Conservation (phyloP, 2,797 vertebrate species). For the Siniperca undulata region DNA sequence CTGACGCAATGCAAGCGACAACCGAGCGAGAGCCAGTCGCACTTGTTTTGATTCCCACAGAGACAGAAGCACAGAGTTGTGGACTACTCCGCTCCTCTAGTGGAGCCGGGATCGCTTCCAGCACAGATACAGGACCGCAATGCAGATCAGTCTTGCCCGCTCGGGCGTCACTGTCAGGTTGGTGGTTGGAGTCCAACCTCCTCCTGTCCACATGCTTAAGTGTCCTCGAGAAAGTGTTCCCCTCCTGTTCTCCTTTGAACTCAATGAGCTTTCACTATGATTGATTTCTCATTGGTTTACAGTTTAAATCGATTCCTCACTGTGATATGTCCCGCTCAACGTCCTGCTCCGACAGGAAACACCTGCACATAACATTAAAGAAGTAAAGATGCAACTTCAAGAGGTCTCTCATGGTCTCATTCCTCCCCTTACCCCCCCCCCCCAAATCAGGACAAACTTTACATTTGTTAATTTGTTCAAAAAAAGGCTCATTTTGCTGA, state of each 20-base stretch:
- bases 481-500: neutral
- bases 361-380: conserved; percentile 1
- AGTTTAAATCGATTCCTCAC: conserved; percentile 15
- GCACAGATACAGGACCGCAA: neutral
- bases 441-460: no score
- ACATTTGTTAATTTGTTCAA: neutral
- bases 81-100: no score
- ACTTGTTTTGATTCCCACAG: no score
- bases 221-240: neutral
- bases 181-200: neutral
- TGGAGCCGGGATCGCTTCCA: no score
- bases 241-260: neutral
- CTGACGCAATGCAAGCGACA: no score
- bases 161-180: neutral
- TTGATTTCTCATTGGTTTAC: neutral
- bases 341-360: conserved; percentile 17
- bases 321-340: neutral
- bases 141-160: neutral
- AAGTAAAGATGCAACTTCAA: neutral
- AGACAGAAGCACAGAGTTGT: no score
- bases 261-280: conserved; percentile 6
- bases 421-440: neutral
- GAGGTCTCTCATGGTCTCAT: neutral
- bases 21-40: no score
- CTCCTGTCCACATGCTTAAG: neutral